Base-by-base conservation (phyloP, 37 sponge, comb jelly and placozoan species). In the Cladorhizidae sp. region DNA sequence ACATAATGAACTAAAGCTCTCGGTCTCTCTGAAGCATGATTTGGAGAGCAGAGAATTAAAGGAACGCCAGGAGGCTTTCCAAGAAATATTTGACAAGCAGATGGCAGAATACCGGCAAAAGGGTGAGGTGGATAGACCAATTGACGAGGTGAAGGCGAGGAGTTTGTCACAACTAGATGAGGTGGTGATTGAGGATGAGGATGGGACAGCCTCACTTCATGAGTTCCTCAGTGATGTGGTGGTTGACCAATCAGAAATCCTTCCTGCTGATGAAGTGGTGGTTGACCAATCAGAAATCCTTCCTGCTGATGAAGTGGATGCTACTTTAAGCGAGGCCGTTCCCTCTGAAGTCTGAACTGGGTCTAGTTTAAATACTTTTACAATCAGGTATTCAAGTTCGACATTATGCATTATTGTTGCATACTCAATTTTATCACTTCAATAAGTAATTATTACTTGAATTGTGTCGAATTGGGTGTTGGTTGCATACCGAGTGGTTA, bases 171-270 rank as follows among this genome's bases (percentile, higher is more conserved):
- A 70, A 22, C 59, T 92, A 39, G 92, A 87, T 39, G 75, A 84
- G 0, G 67, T 92, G 12, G 58, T 84, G 28, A 83, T 92, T 72
- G 92, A 87, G 0, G 92, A 92, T 51, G 55, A 59, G 41, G 92
- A 83, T 38, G 88, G 92, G 26, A 61, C 68, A 8, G 74, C 76
- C 36, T 65, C 79, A 18, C 78, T 92, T 0, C 52, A 80, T n/a
- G 85, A 87, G 32, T 92, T 92, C 58, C 72, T 92, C 18, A 73
- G 80, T 70, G 92, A 92, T 76, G 70, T 86, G 26, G 64, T 36
- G 20, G 37, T 21, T 2, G 87, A 62, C 43, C 67, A 69, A 1
- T 41, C 41, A 67, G 55, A 43, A 31, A 2, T 12, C 25, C 31
- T 18, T 54, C 56, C 36, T 55, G 54, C 25, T 32, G 51, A 43